These are phyloP conservation scores for Hylia prasina DNA, from an alignment of 2,113 vertebrate genomes.

Conservation along the genomic window DNA sequence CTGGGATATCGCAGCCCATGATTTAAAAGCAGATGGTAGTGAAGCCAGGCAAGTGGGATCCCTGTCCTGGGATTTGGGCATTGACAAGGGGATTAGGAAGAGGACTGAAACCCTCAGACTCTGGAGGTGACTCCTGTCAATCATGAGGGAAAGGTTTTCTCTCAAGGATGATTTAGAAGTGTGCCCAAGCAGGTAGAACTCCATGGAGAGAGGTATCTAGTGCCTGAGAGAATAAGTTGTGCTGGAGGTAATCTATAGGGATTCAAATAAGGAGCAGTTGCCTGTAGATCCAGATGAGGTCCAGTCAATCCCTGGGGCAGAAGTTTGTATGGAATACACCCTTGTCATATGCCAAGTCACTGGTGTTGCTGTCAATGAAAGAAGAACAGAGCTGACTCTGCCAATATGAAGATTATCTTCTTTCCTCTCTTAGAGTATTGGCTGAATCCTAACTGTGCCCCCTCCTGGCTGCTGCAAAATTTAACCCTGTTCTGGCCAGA, in stretches of 20 bases:
- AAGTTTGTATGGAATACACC: background rate
- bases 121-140: background rate
- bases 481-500: background rate
- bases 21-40: background rate
- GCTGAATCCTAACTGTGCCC: background rate
- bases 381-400: background rate
- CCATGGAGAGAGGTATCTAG: background rate
- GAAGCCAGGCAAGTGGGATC: background rate
- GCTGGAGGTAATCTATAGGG: background rate
- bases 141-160: background rate
- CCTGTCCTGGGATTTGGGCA: background rate
- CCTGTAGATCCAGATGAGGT: background rate
- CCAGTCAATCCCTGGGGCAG: background rate
- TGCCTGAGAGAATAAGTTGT: background rate
- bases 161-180: background rate
- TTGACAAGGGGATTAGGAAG: background rate
- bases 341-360: accelerated
- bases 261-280: accelerated
- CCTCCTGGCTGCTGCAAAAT: background rate
- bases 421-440: background rate
- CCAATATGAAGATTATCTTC: background rate
- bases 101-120: background rate
- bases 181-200: background rate
- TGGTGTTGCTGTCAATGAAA: background rate
- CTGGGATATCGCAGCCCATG: background rate